Evolutionary conservation across 2,888 invertebrate species (phyloP).

Genomic region (Pristionchus maxplancki): DNA sequence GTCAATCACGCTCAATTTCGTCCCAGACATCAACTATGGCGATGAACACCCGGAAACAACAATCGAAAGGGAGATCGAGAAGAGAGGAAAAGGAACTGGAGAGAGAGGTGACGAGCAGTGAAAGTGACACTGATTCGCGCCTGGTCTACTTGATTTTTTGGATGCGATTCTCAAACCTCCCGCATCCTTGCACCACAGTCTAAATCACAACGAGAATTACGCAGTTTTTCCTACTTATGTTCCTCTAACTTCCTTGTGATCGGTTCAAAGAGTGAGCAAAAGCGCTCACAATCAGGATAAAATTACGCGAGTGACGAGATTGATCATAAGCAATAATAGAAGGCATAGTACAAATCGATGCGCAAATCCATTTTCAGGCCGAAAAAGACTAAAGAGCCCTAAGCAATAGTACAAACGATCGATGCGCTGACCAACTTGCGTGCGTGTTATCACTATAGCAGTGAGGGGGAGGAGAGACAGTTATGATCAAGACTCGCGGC

Average conservation of each 20-base stretch:
- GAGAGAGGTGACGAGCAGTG: not conserved
- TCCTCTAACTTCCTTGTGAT: too few species aligned
- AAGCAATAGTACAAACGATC: not conserved
- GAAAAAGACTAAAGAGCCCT: not conserved
- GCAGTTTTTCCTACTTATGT: too few species aligned
- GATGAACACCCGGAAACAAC: not conserved
- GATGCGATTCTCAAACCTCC: too few species aligned
- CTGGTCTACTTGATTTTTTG: not conserved
- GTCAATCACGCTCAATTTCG: not conserved
- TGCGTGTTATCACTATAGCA: conserved; percentile 21
- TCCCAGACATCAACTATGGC: not conserved
- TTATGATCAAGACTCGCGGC: not conserved
- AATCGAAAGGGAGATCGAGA: not conserved
- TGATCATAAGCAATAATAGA: too few species aligned
- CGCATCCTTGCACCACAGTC: too few species aligned
- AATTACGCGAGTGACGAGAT: too few species aligned
- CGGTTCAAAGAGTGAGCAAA: too few species aligned
- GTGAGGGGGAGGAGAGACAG: not conserved
- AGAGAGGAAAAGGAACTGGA: not conserved
- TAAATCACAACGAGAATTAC: too few species aligned
- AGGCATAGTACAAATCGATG: not conserved
- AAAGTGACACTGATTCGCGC: not conserved
- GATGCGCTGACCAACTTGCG: not conserved
- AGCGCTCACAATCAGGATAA: too few species aligned
- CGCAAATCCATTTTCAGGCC: too few species aligned